Conservation (phyloP, 2,888 invertebrate species). For the Anarsia innoxiella region DNA sequence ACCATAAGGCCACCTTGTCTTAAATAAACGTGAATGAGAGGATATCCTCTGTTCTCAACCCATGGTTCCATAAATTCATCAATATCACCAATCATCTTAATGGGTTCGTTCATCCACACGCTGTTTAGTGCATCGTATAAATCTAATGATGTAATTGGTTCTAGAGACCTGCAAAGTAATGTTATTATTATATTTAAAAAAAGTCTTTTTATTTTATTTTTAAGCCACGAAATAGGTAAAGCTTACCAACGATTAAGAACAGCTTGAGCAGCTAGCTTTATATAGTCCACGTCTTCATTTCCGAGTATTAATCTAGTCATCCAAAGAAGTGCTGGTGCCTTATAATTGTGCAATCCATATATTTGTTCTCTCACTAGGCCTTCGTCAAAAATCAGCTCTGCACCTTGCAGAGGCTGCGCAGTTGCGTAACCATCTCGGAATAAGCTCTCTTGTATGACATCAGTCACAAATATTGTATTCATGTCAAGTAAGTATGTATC, state of each 20-base stretch:
- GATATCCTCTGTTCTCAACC: constrained; percentile 41
- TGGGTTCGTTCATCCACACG: constrained; percentile 24
- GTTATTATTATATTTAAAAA: background rate
- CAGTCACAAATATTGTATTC: constrained; percentile 50
- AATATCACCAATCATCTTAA: constrained; percentile 28
- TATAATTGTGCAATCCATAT: constrained; percentile 41
- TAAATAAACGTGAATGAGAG: constrained; percentile 38
- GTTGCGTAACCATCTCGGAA: constrained; percentile 37
- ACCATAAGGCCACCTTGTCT: constrained; percentile 40
- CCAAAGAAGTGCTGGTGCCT: constrained; percentile 49
- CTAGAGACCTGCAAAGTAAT: constrained; percentile 20
- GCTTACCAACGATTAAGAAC: constrained; percentile 40
- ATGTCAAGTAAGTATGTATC: constrained; percentile 42
- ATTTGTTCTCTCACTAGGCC: constrained; percentile 35
- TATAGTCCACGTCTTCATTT: constrained; percentile 32
- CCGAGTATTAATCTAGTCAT: constrained; percentile 44
- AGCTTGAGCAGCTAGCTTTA: constrained; percentile 34
- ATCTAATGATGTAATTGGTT: constrained; percentile 32
- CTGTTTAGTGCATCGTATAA: constrained; percentile 46
- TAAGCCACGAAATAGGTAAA: background rate
- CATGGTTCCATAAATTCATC: constrained; percentile 40
- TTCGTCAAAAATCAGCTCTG: constrained; percentile 34
- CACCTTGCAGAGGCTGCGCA: constrained; percentile 26
- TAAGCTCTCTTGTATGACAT: constrained; percentile 57
- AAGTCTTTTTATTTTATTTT: background rate